Evolutionary conservation across 2,113 vertebrate species (phyloP).

Genomic region (Nyctereutes procyonoides): DNA sequence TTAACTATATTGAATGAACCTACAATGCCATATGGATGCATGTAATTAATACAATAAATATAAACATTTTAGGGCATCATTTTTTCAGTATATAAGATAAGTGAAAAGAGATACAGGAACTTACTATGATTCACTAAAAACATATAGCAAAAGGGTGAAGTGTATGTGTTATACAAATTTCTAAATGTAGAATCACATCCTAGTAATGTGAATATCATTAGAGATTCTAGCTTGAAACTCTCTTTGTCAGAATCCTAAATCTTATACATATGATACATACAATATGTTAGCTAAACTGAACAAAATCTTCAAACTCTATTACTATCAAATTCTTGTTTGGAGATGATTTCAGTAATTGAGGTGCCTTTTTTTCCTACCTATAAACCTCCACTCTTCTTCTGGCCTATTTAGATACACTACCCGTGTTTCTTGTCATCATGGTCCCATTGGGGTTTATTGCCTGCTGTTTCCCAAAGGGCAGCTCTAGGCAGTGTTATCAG

Average conservation of each 20-base stretch:
- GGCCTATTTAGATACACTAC: neutral
- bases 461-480: neutral
- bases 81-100: neutral
- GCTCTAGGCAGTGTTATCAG: neutral
- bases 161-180: neutral
- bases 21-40: neutral
- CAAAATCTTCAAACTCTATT: neutral
- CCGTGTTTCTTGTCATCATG: neutral
- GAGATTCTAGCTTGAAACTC: neutral
- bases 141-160: no score
- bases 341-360: neutral
- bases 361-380: neutral
- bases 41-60: neutral
- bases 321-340: neutral
- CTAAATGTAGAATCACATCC: neutral
- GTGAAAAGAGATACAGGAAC: neutral
- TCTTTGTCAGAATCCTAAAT: neutral
- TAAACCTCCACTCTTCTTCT: neutral
- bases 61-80: neutral
- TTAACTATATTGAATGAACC: neutral
- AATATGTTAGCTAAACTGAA: neutral
- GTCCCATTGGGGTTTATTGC: rapidly evolving
- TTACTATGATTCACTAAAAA: neutral
- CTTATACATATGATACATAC: neutral
- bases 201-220: neutral